Conservation (phyloP, 1,140 invertebrate genomes). For the Drosophila ogumai region DNA sequence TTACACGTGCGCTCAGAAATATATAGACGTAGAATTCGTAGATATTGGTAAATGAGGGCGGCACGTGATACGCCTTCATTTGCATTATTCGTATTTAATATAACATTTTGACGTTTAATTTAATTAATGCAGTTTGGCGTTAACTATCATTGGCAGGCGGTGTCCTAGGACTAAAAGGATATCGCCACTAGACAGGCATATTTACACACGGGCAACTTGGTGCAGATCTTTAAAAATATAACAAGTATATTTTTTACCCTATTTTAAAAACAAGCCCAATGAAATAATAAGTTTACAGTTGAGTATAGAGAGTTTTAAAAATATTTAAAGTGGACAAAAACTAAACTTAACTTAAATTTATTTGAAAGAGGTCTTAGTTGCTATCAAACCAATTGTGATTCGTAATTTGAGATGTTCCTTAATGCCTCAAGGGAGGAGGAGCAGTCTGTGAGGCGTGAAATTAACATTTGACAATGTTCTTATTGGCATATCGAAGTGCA, state of each 20-base stretch:
- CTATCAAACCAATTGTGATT: not conserved
- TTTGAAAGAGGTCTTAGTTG: not conserved
- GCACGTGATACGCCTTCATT: constrained; percentile 64
- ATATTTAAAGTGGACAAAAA: not conserved
- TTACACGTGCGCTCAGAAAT: constrained; percentile 51
- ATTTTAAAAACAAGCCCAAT: not conserved
- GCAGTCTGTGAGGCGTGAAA: constrained; percentile 69
- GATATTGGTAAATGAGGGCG: not conserved
- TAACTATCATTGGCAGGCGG: constrained; percentile 63
- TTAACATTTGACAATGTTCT: constrained; percentile 79
- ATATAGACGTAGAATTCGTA: constrained; percentile 8
- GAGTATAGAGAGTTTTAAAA: not conserved
- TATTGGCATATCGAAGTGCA: constrained; percentile 44
- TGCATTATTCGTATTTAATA: constrained; percentile 74
- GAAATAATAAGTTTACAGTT: not conserved
- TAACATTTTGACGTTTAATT: constrained; percentile 80
- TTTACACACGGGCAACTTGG: not conserved
- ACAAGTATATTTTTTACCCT: not conserved
- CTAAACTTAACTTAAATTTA: not conserved
- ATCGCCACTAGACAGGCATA: not conserved
- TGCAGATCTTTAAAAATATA: not conserved
- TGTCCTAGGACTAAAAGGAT: not conserved
- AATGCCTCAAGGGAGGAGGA: constrained; percentile 6
- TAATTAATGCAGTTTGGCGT: constrained; percentile 74
- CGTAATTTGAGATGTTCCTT: constrained; percentile 16